Evolutionary conservation across 2,797 vertebrate genomes (phyloP).

Genomic region (Leptatherina wallacei): DNA sequence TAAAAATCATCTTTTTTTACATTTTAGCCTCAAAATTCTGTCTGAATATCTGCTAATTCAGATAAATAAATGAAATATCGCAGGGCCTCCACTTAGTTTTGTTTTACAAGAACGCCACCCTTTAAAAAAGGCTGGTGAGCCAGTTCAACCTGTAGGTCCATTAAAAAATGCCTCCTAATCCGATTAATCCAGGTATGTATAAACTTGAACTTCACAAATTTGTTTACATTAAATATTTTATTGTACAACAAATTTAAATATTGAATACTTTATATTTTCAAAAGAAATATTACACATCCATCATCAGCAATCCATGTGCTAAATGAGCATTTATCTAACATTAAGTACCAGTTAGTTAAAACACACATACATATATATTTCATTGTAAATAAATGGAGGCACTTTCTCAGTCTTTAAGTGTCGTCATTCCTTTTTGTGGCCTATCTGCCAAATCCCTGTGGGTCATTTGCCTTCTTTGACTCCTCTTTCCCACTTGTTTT

Average conservation of each 20-base stretch:
- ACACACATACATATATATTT: constrained; percentile 43
- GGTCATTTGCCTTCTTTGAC: constrained; percentile 78
- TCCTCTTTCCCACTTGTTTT: constrained; percentile 77
- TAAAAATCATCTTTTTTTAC: neutral
- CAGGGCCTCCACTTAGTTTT: neutral
- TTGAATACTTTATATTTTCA: constrained; percentile 17
- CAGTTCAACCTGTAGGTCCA: neutral
- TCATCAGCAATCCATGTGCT: constrained; percentile 38
- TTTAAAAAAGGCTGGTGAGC: neutral
- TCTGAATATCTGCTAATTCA: too few species aligned
- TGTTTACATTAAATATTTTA: constrained; percentile 67
- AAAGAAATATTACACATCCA: constrained; percentile 28
- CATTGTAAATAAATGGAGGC: constrained; percentile 38
- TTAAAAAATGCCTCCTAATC: neutral
- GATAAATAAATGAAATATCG: too few species aligned
- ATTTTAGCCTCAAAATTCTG: too few species aligned
- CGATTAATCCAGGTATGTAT: neutral
- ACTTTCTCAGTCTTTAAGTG: constrained; percentile 29
- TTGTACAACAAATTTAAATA: constrained; percentile 70
- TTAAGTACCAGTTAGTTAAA: constrained; percentile 68
- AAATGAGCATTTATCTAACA: constrained; percentile 45
- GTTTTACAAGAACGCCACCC: neutral
- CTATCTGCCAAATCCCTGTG: constrained; percentile 84
- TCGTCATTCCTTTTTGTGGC: neutral
- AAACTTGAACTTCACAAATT: neutral